Percentiles rank a stretch among this genome's conserved stretches.
These are phyloP conservation scores for Argyresthia albistria DNA, from an alignment of 2,888 invertebrate genomes.

Conservation along the genomic window DNA sequence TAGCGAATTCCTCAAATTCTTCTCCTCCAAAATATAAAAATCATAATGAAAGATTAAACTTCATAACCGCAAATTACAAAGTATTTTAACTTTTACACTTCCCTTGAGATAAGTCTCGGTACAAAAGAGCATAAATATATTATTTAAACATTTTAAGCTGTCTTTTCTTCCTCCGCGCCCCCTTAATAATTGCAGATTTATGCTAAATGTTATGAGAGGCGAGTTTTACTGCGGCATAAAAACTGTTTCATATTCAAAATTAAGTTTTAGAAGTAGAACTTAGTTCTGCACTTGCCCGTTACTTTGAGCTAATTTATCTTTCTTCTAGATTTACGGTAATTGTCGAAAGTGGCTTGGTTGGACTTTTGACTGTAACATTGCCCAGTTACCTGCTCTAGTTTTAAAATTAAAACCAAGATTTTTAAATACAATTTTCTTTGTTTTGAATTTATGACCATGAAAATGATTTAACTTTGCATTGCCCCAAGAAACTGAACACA, in stretches of 20 bases:
- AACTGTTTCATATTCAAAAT: conserved; percentile 45
- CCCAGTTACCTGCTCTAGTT: no score
- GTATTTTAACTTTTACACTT: conserved; percentile 3
- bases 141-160: conserved; percentile 29
- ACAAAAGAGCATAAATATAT: conserved; percentile 23
- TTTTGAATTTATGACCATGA: no score
- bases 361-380: conserved; percentile 19
- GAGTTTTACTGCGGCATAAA: conserved; percentile 36
- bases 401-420: no score
- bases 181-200: conserved; percentile 58
- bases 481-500: no score
- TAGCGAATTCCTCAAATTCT: no score
- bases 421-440: no score
- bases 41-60: conserved; percentile 6
- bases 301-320: neutral
- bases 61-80: conserved; percentile 3
- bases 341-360: no score
- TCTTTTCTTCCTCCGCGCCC: conserved; percentile 33
- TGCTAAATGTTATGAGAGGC: conserved; percentile 36
- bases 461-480: no score
- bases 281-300: neutral
- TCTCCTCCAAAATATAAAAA: neutral
- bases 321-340: no score
- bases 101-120: conserved; percentile 7
- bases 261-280: conserved; percentile 28